Evolutionary conservation across 2,888 invertebrate species (phyloP).

Genomic region (Chirona hameri): DNA sequence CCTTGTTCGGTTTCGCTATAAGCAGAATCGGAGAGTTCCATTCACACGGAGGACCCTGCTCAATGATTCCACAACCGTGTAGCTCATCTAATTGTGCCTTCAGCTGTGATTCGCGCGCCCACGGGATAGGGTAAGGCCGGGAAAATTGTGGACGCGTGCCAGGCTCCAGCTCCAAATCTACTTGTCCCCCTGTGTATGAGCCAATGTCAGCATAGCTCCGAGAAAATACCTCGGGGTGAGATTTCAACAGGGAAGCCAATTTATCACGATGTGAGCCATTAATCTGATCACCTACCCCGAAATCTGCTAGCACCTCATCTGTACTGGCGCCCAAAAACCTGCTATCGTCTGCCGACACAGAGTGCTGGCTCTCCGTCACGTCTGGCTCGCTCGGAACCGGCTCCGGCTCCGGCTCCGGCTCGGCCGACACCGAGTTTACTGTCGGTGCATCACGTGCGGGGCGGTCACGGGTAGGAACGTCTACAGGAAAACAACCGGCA

Average conservation of each 20-base stretch:
- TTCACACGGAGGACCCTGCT: too few relatives aligned
- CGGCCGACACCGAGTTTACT: not conserved
- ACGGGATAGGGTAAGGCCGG: not conserved
- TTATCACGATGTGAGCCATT: not conserved
- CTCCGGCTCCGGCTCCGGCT: not conserved
- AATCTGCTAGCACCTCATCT: not conserved
- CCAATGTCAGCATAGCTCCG: not conserved
- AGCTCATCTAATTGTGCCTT: not conserved
- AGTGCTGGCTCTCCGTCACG: not conserved
- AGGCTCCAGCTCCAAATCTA: not conserved
- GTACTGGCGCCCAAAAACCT: not conserved
- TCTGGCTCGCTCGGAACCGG: not conserved
- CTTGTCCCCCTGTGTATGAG: not conserved
- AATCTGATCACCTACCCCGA: not conserved
- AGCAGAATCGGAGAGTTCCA: not conserved
- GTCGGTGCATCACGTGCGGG: not conserved
- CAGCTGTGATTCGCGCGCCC: not conserved
- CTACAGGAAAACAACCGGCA: not conserved
- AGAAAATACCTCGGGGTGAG: not conserved
- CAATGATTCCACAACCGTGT: not conserved
- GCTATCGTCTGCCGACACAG: not conserved
- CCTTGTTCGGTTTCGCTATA: not conserved
- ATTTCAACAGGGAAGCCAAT: not conserved
- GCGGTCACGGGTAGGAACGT: not conserved
- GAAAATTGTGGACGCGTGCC: not conserved